Base-by-base conservation (phyloP, 2,113 vertebrate species). In the Pomatostomus ruficeps region DNA sequence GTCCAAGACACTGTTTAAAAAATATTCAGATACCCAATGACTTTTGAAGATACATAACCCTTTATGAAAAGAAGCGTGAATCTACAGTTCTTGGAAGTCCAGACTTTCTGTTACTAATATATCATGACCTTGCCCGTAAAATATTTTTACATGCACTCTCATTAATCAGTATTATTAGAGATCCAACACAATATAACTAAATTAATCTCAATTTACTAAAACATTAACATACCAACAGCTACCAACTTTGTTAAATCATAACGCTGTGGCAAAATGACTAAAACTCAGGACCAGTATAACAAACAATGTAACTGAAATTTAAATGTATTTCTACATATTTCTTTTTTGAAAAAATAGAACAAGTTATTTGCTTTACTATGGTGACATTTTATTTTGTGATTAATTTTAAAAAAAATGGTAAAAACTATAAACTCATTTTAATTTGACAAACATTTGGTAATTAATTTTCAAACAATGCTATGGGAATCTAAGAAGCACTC, bases 361-460 rank as follows among this genome's bases (percentile, higher is more conserved):
- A 96, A 86, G 78, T 96, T 97, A 91, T 97, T 97, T 89, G 96
- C 94, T 95, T 97, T 95, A 96, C 78, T 91, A 77, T 84, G 79
- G 61, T 97, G 96, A 96, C 97, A 98, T 98, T 98, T 98, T 97
- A 97, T 97, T 98, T 98, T 98, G 97, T 97, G 97, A 98, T 98
- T 98, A 97, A 98, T 97, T 98, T 97, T 92, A 97, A 98, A 98
- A 98, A 97, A 98, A 98, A 96, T 96, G 96, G 96, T 98, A 98
- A 96, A 97, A 97, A 97, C 94, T 97, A 98, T 97, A 98, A 97
- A 98, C 97, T 98, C 96, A 97, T 98, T 98, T 98, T 98, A 97
- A 98, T 98, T 97, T 98, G 98, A 98, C 98, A 98, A 98, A 97
- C 96, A 2, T 96, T 98, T 98, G 98, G 97, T 98, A 98, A 98